Percentiles rank a stretch among this genome's conserved stretches.
Conservation (phyloP, 2,797 vertebrate species). For the Gallinago solitaria region DNA sequence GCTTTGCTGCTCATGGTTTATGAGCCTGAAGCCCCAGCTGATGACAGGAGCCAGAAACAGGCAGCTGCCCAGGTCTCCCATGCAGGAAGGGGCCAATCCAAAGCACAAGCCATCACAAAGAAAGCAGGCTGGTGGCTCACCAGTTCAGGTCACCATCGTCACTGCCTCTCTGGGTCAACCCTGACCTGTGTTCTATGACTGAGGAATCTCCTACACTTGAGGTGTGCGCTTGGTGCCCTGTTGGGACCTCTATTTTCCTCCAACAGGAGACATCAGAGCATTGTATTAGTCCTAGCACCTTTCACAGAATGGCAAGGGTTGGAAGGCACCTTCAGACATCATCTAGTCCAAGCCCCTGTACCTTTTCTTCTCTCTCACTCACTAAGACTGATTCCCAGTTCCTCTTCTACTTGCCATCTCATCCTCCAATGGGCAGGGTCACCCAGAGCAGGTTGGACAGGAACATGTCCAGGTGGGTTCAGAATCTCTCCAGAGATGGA, state of each 20-base stretch:
- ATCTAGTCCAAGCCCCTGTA: background rate
- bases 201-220: background rate
- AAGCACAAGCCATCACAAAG: background rate
- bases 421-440: background rate
- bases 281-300: background rate
- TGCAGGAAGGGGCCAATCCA: background rate
- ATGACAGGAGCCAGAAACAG: background rate
- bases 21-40: rapidly evolving
- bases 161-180: background rate
- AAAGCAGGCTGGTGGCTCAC: background rate
- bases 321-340: background rate
- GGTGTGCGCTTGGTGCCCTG: background rate
- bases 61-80: background rate
- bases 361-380: background rate
- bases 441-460: background rate
- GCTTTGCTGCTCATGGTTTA: background rate
- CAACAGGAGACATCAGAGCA: background rate
- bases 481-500: background rate
- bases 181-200: too few species aligned
- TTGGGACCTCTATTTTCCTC: background rate
- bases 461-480: background rate
- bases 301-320: background rate
- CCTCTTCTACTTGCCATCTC: background rate
- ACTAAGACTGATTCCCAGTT: background rate
- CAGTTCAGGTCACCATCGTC: rapidly evolving